phyloP scores from a whole-genome alignment of 2,888 invertebrate genomes.

The Caenorhabditis doughertyi region DNA sequence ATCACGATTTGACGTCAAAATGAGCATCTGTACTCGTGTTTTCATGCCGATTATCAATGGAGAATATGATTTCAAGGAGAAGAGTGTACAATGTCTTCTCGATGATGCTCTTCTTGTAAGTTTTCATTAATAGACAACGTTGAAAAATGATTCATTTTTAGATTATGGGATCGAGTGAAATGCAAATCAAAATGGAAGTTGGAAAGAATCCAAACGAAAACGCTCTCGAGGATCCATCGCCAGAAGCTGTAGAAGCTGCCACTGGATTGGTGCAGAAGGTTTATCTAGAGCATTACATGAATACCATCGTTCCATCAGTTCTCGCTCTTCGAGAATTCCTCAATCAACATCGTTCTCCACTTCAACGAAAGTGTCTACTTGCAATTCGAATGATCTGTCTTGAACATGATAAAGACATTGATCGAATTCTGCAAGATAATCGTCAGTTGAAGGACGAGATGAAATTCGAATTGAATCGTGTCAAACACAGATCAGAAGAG shows the following conservation, averaged over 20 bases:
- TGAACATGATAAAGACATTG: constrained; percentile 57
- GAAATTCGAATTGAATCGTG: constrained; percentile 52
- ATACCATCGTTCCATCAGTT: constrained; percentile 49
- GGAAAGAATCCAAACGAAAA: constrained; percentile 55
- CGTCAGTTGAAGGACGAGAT: constrained; percentile 58
- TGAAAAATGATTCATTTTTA: no score
- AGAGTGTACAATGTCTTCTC: constrained; percentile 47
- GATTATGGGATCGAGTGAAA: constrained; percentile 62
- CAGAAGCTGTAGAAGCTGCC: constrained; percentile 46
- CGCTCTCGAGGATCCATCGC: constrained; percentile 43
- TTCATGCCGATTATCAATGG: constrained; percentile 58
- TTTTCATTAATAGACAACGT: no score
- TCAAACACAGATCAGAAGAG: constrained; percentile 51
- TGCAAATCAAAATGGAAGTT: constrained; percentile 60
- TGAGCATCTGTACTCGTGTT: constrained; percentile 47
- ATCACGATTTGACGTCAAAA: constrained; percentile 52
- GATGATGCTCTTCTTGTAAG: constrained; percentile 51
- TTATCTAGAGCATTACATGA: constrained; percentile 53
- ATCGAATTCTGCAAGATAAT: constrained; percentile 52
- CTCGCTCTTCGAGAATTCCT: constrained; percentile 51
- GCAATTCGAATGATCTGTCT: constrained; percentile 59
- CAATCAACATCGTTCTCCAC: constrained; percentile 46
- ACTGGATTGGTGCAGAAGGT: constrained; percentile 48
- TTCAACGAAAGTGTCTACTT: constrained; percentile 53
- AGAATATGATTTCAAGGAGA: constrained; percentile 53